Percentiles rank a stretch among this genome's conserved stretches.
Evolutionary conservation across 2,888 invertebrate species (phyloP).

Genomic region (Volucella inanis): DNA sequence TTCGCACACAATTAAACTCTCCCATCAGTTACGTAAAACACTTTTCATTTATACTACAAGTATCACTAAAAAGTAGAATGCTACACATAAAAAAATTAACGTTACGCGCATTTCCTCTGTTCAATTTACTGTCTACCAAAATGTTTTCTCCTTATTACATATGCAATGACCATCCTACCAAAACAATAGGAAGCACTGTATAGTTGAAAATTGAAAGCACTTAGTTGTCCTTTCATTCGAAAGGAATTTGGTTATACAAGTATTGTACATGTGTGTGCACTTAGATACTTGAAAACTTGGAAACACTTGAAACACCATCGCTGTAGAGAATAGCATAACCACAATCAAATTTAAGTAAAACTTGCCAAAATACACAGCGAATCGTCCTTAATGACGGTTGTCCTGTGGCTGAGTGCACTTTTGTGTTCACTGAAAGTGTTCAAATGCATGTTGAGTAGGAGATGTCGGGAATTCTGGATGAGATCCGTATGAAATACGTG

Average conservation of each 20-base stretch:
- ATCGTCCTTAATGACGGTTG: conserved; percentile 64
- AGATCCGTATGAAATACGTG: neutral
- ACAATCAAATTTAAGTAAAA: conserved; percentile 61
- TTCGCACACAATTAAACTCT: too few relatives aligned
- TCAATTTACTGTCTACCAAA: conserved; percentile 1
- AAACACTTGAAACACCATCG: conserved; percentile 36
- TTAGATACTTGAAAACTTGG: neutral
- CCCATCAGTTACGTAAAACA: too few relatives aligned
- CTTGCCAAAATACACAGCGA: conserved; percentile 56
- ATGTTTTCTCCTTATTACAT: conserved; percentile 32
- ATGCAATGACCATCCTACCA: conserved; percentile 29
- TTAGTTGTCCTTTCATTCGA: conserved; percentile 31
- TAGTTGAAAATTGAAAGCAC: conserved; percentile 23
- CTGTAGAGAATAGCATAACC: conserved; percentile 22
- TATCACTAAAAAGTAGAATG: neutral
- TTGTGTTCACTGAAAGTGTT: conserved; percentile 9
- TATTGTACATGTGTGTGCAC: conserved; percentile 10
- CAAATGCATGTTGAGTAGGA: neutral
- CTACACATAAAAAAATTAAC: neutral
- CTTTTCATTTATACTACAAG: too few relatives aligned
- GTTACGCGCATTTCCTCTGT: neutral
- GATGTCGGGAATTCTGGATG: neutral
- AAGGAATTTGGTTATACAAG: conserved; percentile 40
- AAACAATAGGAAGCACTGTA: conserved; percentile 17
- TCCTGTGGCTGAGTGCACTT: conserved; percentile 51